Percentiles rank a stretch among this genome's conserved stretches.
Evolutionary conservation across 2,888 invertebrate genomes (phyloP).

Genomic region (Rhamnusium bicolor): DNA sequence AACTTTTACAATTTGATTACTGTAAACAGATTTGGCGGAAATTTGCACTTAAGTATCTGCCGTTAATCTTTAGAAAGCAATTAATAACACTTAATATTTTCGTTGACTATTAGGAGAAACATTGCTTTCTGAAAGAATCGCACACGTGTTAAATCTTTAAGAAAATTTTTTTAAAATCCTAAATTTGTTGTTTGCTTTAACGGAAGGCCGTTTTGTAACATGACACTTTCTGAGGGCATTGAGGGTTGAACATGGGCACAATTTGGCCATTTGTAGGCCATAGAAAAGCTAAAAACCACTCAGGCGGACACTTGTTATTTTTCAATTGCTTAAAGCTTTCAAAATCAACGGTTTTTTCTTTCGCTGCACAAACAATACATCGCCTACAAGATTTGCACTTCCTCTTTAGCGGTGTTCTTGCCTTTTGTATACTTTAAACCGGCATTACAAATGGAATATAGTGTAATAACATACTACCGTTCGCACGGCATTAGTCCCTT

Average conservation of each 20-base stretch:
- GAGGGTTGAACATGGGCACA: conserved; percentile 45
- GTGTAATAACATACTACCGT: conserved; percentile 39
- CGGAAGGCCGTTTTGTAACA: conserved; percentile 55
- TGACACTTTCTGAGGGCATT: conserved; percentile 57
- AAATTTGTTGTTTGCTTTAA: conserved; percentile 46
- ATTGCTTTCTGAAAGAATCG: neutral
- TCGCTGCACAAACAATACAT: conserved; percentile 41
- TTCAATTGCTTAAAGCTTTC: conserved; percentile 47
- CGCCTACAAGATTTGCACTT: conserved; percentile 49
- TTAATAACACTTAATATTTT: conserved; percentile 15
- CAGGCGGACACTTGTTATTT: conserved; percentile 55
- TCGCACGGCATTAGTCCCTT: conserved; percentile 11
- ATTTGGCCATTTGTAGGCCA: conserved; percentile 57
- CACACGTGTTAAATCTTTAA: conserved; percentile 43
- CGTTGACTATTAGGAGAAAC: neutral
- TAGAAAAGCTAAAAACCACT: conserved; percentile 57
- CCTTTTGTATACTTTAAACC: conserved; percentile 43
- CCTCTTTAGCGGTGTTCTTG: conserved; percentile 52
- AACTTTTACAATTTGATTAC: too few species aligned
- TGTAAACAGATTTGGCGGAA: neutral
- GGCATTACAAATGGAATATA: conserved; percentile 40
- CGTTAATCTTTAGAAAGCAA: conserved; percentile 6
- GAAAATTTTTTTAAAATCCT: conserved; percentile 44
- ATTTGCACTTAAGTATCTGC: conserved; percentile 7
- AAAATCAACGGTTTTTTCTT: conserved; percentile 37